Conservation (phyloP, 2,888 invertebrate species). For the Ophion obscuratus region DNA sequence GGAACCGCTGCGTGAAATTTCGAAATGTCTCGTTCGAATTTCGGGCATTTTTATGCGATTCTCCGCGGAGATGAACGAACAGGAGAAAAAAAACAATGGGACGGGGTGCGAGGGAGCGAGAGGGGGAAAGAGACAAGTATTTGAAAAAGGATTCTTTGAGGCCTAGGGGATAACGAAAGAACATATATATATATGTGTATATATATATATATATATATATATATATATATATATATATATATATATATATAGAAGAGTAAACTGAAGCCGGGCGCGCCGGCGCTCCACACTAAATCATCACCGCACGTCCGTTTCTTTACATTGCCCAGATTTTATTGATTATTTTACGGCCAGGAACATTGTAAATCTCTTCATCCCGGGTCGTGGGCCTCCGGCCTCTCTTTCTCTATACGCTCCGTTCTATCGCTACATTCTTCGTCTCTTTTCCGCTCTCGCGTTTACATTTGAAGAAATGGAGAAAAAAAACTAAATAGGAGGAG, state of each 20-base stretch:
- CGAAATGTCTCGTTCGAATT: constrained; percentile 5
- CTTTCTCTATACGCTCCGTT: constrained; percentile 36
- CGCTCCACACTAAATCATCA: constrained; percentile 81
- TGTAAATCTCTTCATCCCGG: constrained; percentile 83
- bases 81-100: background rate
- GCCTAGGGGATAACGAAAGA: constrained; percentile 46
- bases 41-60: background rate
- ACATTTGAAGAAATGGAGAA: constrained; percentile 26
- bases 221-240: background rate
- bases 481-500: background rate
- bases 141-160: constrained; percentile 29
- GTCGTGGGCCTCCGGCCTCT: constrained; percentile 64
- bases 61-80: constrained; percentile 10
- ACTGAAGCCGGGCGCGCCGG: constrained; percentile 63
- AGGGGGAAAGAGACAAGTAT: constrained; percentile 42
- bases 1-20: background rate
- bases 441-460: constrained; percentile 19
- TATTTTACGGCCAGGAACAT: constrained; percentile 83
- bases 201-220: constrained; percentile 5
- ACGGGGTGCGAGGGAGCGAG: constrained; percentile 40
- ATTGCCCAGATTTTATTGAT: constrained; percentile 83
- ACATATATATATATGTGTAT: background rate
- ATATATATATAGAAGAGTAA: constrained; percentile 39
- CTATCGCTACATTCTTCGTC: constrained; percentile 47
- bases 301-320: constrained; percentile 83